Evolutionary conservation across 2,113 vertebrate species (phyloP), one percentile per base, ranked within the genome.

Genomic region (Tachysurus fulvidraco): DNA sequence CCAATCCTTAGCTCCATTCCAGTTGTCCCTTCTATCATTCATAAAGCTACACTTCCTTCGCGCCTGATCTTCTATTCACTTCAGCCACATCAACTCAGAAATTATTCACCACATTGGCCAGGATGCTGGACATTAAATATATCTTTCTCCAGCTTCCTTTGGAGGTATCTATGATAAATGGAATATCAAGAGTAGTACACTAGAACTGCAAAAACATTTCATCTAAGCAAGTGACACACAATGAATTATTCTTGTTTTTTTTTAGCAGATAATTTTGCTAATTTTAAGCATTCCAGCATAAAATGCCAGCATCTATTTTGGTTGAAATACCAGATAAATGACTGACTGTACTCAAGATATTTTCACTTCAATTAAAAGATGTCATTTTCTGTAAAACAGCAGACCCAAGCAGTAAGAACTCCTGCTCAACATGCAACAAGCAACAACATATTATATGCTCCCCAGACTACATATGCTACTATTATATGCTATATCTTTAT

Each of bases 41-140:
- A 84, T 89, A 19, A 55, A 11, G 25, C 67, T 86, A 0, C 52
- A 79, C n/a, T 46, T 87, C 46, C 50, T 92, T 10, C 91, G 90
- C 28, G 23, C 79, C 91, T 13, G 87, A 5, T 84, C 86, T 84
- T 23, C 93, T 91, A 5, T 89, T 84, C 46, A 91, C 82, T 5
- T 92, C 91, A 0, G 73, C 87, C 88, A 94, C 94, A 0, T 92
- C 93, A 89, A 95, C 93, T 94, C 94, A 95, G 83, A 95, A 93
- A 16, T 90, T 92, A 54, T 36, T 69, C 16, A 69, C 14, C 65
- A 36, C 65, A 69, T 17, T 69, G 65, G 28, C 65, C 14, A 69
- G 28, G 28, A 69, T n/a, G 30, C 13, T 87, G 89, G 60, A 95
- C 91, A 89, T 95, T 80, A 0, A 91, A 88, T 92, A 94, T 92